phyloP scores from a whole-genome alignment of 23 tunicate genomes.

The Clavelina lepadiformis region DNA sequence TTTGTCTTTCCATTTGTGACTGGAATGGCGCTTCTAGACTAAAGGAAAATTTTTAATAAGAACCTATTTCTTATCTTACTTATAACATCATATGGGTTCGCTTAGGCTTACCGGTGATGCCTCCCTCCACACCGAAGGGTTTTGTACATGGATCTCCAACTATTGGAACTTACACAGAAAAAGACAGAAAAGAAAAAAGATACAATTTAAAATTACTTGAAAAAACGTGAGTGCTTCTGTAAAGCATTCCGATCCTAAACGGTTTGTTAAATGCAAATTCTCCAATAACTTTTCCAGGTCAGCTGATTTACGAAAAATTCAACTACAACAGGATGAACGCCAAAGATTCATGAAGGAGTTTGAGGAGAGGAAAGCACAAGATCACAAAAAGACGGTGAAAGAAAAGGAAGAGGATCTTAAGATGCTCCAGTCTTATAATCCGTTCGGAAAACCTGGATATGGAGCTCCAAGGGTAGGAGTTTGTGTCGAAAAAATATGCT shows the following conservation, averaged over 20 bases:
- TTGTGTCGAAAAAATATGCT: neutral
- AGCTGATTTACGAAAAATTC: conserved; percentile 50
- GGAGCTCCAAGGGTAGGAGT: conserved; percentile 84
- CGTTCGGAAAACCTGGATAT: conserved; percentile 85
- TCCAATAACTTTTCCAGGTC: too few species aligned
- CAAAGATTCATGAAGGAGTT: conserved; percentile 45
- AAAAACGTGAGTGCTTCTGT: conserved; percentile 49
- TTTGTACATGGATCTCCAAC: conserved; percentile 69
- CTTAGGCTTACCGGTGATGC: conserved; percentile 66
- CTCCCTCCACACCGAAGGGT: conserved; percentile 56
- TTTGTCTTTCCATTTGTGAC: too few species aligned
- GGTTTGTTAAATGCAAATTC: neutral
- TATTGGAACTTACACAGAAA: conserved; percentile 57
- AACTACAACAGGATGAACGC: conserved; percentile 63
- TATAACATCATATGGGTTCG: too few species aligned
- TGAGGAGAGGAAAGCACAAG: conserved; percentile 27
- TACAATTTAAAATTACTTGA: conserved; percentile 55
- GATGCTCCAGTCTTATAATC: conserved; percentile 50
- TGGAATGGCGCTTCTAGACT: too few species aligned
- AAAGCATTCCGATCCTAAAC: too few species aligned
- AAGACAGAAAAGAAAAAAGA: conserved; percentile 59
- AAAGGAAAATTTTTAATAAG: too few species aligned
- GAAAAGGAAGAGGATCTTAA: conserved; percentile 67
- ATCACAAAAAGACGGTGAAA: conserved; percentile 19
- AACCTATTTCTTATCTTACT: too few species aligned